Conservation (phyloP, 2,113 vertebrate species). For the Aplodontia rufa region DNA sequence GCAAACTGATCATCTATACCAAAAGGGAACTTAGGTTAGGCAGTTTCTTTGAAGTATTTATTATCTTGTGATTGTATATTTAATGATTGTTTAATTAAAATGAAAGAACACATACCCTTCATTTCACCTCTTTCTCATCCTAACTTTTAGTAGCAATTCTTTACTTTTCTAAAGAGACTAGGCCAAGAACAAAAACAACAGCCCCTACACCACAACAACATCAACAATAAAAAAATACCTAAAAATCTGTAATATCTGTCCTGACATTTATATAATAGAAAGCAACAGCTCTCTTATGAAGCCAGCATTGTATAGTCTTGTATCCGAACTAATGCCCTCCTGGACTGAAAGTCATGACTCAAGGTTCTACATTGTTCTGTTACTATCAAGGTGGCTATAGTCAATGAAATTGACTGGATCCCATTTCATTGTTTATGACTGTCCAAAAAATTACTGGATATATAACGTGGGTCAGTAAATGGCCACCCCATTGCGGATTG, state of each 20-base stretch:
- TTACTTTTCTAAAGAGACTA: neutral
- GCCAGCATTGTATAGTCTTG: neutral
- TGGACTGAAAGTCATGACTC: neutral
- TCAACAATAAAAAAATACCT: neutral
- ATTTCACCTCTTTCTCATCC: neutral
- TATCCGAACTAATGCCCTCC: neutral
- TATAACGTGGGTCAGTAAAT: neutral
- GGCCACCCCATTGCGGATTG: neutral
- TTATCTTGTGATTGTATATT: neutral
- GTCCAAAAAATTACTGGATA: neutral
- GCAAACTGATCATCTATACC: neutral
- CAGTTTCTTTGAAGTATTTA: neutral
- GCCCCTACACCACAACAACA: no score
- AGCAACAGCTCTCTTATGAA: neutral
- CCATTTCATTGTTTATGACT: neutral
- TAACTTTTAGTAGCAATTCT: neutral
- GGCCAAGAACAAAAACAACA: neutral
- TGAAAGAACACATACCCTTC: rapidly evolving
- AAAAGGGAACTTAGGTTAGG: neutral
- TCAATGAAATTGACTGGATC: neutral
- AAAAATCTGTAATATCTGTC: neutral
- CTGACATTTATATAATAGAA: neutral
- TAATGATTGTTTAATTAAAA: neutral
- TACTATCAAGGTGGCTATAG: neutral
- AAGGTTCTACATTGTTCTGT: neutral